These are phyloP conservation scores for Protonibea diacanthus DNA, from an alignment of 2,797 vertebrate genomes.

Conservation along the genomic window DNA sequence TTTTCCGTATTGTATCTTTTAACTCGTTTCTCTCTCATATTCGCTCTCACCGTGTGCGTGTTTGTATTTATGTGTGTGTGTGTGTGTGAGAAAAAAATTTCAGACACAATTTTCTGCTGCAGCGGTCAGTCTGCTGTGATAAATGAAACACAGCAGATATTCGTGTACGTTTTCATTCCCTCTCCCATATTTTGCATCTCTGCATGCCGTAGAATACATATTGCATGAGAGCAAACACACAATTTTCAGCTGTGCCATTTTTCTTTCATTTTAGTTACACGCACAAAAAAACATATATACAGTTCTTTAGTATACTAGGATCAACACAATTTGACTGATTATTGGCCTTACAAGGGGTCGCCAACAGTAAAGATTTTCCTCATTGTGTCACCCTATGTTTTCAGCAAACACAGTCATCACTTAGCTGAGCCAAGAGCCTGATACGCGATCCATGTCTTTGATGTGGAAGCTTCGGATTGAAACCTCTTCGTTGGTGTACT, in stretches of 20 bases:
- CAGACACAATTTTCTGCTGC: neutral
- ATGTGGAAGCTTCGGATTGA: slow-evolving; percentile 16
- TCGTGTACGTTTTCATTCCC: slow-evolving; percentile 21
- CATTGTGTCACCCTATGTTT: slow-evolving; percentile 5
- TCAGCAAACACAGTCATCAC: slow-evolving; percentile 30
- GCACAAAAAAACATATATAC: neutral
- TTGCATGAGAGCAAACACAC: slow-evolving; percentile 12
- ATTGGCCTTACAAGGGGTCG: neutral
- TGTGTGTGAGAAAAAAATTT: neutral
- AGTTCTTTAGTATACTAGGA: neutral
- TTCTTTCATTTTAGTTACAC: neutral
- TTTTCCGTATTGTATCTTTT: neutral
- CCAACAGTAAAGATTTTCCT: neutral
- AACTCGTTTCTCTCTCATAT: neutral
- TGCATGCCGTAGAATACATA: slow-evolving; percentile 11
- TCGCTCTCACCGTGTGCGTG: neutral
- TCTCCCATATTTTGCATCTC: slow-evolving; percentile 11
- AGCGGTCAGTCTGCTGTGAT: slow-evolving; percentile 12
- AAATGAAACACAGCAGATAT: slow-evolving; percentile 11
- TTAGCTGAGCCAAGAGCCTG: slow-evolving; percentile 29
- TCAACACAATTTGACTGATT: slow-evolving; percentile 12
- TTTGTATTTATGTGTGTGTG: too few species aligned
- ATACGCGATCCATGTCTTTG: slow-evolving; percentile 45
- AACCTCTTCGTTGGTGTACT: slow-evolving; percentile 37
- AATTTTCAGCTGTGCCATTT: slow-evolving; percentile 11